Percentiles rank a stretch among this genome's conserved stretches.
phyloP scores from a whole-genome alignment of 2,797 vertebrate genomes.

The Balearica regulorum region DNA sequence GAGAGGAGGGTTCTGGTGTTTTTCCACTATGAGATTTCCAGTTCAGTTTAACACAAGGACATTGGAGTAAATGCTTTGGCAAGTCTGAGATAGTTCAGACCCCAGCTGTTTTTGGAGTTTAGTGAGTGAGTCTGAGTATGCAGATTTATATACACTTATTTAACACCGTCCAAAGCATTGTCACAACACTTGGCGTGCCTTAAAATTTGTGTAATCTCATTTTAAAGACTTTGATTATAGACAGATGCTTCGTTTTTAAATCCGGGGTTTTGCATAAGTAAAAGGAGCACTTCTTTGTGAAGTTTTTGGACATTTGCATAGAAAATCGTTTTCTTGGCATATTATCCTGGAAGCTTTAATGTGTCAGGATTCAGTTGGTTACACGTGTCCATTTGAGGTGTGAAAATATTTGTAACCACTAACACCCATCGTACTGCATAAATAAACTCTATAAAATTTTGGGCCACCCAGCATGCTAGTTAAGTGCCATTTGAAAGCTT shows the following conservation, averaged over 20 bases:
- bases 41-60: not conserved
- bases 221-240: not conserved
- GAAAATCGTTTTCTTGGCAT: rapidly evolving
- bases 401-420: not conserved
- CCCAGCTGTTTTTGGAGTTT: not conserved
- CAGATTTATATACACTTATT: not conserved
- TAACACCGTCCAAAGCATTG: not conserved
- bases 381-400: not conserved
- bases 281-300: not conserved
- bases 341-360: not conserved
- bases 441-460: not conserved
- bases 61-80: not conserved
- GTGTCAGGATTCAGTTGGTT: not conserved
- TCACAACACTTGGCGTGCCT: not conserved
- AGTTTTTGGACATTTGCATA: not conserved
- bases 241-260: not conserved
- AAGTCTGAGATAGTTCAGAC: not conserved
- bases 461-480: not conserved
- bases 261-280: not conserved
- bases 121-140: not conserved
- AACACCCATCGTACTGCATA: not conserved
- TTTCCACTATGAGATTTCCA: not conserved
- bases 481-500: not conserved
- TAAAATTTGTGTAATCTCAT: not conserved
- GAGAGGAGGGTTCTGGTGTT: not conserved